phyloP scores from a whole-genome alignment of 2,113 vertebrate genomes.

The Phaethornis superciliosus region DNA sequence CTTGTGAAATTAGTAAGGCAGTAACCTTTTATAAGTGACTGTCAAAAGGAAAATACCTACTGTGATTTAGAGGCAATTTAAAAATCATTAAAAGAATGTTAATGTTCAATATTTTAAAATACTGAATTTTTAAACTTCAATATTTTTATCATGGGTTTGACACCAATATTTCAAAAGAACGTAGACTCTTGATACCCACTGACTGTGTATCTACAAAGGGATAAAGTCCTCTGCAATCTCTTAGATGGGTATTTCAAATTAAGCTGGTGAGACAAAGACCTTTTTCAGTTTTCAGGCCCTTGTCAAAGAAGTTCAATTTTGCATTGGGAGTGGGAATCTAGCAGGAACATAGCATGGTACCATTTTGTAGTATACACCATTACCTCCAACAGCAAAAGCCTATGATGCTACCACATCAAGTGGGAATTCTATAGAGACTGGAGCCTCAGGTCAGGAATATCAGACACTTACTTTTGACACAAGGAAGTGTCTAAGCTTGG shows the following conservation, averaged over 20 bases:
- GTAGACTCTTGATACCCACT: background rate
- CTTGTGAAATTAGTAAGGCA: background rate
- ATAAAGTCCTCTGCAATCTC: background rate
- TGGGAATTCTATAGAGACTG: background rate
- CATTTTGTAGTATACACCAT: background rate
- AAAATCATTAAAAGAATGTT: constrained; percentile 32
- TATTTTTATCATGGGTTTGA: constrained; percentile 3
- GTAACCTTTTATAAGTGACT: background rate
- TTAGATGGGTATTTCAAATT: background rate
- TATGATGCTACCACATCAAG: background rate
- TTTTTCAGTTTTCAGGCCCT: background rate
- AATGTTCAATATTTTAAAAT: constrained; percentile 50
- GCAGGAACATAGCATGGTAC: background rate
- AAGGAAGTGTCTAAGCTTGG: background rate
- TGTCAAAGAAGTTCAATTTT: background rate
- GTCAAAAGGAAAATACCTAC: background rate
- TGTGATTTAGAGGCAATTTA: background rate
- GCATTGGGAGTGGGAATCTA: background rate
- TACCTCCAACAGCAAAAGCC: background rate
- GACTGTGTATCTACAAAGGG: background rate
- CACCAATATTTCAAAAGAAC: background rate
- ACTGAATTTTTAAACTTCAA: constrained; percentile 34
- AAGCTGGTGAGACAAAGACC: background rate
- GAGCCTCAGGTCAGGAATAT: background rate
- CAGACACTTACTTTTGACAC: accelerated